phyloP scores from a whole-genome alignment of 1,140 invertebrate genomes.

The Heliconius hermathena region DNA sequence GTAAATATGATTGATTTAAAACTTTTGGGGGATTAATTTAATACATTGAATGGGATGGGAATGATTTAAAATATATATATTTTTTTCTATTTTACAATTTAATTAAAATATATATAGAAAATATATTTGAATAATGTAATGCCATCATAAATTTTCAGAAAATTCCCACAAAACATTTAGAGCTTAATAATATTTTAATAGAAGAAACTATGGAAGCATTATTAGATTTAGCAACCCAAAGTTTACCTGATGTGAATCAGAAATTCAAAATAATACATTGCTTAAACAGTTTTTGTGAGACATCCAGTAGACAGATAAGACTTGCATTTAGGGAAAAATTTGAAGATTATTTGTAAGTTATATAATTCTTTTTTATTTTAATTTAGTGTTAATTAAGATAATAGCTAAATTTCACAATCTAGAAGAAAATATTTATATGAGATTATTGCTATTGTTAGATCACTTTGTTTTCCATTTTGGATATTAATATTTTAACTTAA shows the following conservation, averaged over 20 bases:
- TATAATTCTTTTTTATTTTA: too few relatives aligned
- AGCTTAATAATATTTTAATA: conserved; percentile 49
- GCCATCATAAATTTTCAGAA: conserved; percentile 39
- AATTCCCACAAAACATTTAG: conserved; percentile 51
- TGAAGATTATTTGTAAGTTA: conserved; percentile 61
- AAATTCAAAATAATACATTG: conserved; percentile 53
- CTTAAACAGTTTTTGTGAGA: conserved; percentile 54
- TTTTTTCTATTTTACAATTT: too few relatives aligned
- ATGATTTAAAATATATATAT: too few relatives aligned
- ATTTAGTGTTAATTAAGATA: too few relatives aligned
- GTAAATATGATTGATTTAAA: neutral
- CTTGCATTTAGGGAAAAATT: conserved; percentile 48
- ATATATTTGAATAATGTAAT: neutral
- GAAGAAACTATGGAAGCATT: conserved; percentile 55
- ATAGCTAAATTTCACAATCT: too few relatives aligned
- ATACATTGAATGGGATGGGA: too few relatives aligned
- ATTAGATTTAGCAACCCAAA: conserved; percentile 53
- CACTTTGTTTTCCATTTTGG: too few relatives aligned
- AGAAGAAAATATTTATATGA: too few relatives aligned
- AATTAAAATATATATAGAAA: neutral
- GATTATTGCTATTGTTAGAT: too few relatives aligned
- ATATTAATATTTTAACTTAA: too few relatives aligned
- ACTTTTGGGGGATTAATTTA: neutral
- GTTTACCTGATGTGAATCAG: conserved; percentile 44
- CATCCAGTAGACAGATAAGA: conserved; percentile 55